Conservation (phyloP, 2,113 vertebrate species). For the Nothocercus nigrocapillus region DNA sequence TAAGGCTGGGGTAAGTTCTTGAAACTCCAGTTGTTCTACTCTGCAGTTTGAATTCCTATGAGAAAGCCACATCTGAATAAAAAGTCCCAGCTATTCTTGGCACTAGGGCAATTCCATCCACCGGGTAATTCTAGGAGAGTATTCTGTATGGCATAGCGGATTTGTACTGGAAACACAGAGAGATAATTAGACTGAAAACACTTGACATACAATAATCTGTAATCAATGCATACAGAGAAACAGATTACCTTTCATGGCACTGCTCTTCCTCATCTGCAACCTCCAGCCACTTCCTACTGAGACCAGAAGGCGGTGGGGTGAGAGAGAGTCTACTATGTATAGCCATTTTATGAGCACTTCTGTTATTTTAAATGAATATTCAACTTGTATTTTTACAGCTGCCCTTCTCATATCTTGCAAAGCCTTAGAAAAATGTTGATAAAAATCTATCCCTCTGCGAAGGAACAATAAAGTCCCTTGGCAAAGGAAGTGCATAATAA, state of each 20-base stretch:
- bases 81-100: slow-evolving; percentile 11
- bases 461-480: not conserved
- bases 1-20: not conserved
- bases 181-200: not conserved
- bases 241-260: not conserved
- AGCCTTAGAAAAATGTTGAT: not conserved
- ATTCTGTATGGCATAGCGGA: not conserved
- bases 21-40: not conserved
- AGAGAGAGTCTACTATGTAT: not conserved
- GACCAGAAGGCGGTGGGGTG: not conserved
- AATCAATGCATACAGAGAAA: not conserved
- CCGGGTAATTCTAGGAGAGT: not conserved
- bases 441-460: not conserved
- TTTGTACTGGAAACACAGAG: not conserved
- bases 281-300: not conserved
- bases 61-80: not conserved
- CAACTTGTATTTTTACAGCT: not conserved
- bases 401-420: not conserved
- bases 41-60: not conserved
- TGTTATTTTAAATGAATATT: not conserved
- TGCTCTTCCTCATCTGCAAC: not conserved
- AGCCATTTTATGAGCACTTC: not conserved
- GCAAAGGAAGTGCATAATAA: not conserved
- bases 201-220: not conserved
- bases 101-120: not conserved